phyloP scores from a whole-genome alignment of 2,888 invertebrate genomes.

The Artemia sp. region DNA sequence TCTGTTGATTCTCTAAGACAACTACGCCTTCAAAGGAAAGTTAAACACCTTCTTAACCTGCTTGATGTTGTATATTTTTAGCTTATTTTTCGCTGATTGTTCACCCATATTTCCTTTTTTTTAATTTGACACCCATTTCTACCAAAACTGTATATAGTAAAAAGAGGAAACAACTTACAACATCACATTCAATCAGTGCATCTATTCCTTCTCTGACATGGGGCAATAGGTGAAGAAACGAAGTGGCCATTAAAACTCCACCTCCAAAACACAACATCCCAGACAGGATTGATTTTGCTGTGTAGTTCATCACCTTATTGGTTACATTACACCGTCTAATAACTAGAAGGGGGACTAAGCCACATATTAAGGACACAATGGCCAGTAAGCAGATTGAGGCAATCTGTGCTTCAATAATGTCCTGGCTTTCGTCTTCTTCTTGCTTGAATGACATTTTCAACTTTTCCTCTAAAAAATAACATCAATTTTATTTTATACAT shows the following conservation, averaged over 20 bases:
- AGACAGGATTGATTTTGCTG: constrained; percentile 38
- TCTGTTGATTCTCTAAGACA: too few species aligned
- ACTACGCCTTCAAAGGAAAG: too few species aligned
- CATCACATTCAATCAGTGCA: constrained; percentile 34
- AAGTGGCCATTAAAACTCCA: constrained; percentile 63
- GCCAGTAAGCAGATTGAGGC: constrained; percentile 62
- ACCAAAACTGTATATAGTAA: too few species aligned
- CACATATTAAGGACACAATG: constrained; percentile 53
- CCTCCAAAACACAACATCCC: constrained; percentile 60
- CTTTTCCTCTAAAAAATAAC: too few species aligned
- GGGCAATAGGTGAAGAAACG: constrained; percentile 60
- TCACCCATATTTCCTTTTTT: too few species aligned
- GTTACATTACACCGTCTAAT: constrained; percentile 36
- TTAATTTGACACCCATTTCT: too few species aligned
- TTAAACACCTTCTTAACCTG: too few species aligned
- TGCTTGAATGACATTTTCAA: too few species aligned
- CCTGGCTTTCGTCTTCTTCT: constrained; percentile 23
- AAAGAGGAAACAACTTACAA: constrained; percentile 30
- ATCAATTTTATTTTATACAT: too few species aligned
- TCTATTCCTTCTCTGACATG: constrained; percentile 53
- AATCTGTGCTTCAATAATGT: constrained; percentile 50
- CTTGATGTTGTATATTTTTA: too few species aligned
- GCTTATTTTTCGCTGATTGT: too few species aligned
- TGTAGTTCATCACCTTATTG: constrained; percentile 18
- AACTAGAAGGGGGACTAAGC: constrained; percentile 45